Evolutionary conservation across 2,888 invertebrate species (phyloP).

Genomic region (Synergus itoensis): DNA sequence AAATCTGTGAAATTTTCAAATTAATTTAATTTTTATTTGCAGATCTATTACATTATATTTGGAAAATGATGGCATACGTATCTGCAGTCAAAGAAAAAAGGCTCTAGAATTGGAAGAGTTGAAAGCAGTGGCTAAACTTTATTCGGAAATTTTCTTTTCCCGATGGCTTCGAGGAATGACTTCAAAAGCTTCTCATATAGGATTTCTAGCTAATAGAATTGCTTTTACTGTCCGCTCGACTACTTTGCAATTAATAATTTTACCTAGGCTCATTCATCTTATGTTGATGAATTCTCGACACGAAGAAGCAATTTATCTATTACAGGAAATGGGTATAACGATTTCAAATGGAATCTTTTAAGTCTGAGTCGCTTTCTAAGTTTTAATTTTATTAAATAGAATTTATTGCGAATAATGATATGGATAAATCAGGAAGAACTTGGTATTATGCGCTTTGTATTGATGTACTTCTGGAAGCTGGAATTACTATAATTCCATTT

Average conservation of each 20-base stretch:
- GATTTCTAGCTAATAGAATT: conserved; percentile 74
- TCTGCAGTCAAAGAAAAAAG: conserved; percentile 74
- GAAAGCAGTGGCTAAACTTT: conserved; percentile 77
- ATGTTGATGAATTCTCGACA: conserved; percentile 74
- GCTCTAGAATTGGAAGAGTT: conserved; percentile 77
- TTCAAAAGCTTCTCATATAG: conserved; percentile 74
- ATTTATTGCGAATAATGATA: conserved; percentile 64
- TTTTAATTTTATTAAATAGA: conserved; percentile 56
- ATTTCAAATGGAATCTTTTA: neutral
- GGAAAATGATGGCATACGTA: conserved; percentile 76
- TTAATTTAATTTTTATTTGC: neutral
- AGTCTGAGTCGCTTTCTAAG: neutral
- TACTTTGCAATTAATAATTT: conserved; percentile 67
- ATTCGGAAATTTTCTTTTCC: conserved; percentile 77
- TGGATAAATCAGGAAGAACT: conserved; percentile 78
- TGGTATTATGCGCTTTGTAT: conserved; percentile 83
- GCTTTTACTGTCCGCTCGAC: conserved; percentile 71
- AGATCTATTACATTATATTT: conserved; percentile 68
- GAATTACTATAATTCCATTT: conserved; percentile 80
- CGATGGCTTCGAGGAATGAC: conserved; percentile 76
- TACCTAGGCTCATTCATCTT: conserved; percentile 75
- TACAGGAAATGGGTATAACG: conserved; percentile 75
- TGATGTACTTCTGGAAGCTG: conserved; percentile 82
- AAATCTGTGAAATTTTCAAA: neutral
- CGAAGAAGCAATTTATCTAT: conserved; percentile 75